Evolutionary conservation across 2,888 invertebrate species (phyloP).

Genomic region (Cantharis flavilabris): DNA sequence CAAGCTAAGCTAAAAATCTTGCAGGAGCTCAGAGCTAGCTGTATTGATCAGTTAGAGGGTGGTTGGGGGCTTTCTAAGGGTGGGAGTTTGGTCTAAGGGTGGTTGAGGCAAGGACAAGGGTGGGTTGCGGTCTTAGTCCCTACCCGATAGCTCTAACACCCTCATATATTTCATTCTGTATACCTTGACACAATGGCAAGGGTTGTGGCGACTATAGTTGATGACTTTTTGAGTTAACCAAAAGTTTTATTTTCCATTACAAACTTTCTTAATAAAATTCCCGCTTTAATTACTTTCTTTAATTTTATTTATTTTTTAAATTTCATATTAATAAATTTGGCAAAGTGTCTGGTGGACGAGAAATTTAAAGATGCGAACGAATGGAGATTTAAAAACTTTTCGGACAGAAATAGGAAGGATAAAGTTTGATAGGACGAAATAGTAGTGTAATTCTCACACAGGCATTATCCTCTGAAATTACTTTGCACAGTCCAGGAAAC

Average conservation of each 20-base stretch:
- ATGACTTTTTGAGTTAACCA: constrained; percentile 18
- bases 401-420: constrained; percentile 27
- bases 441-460: constrained; percentile 49
- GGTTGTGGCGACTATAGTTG: constrained; percentile 12
- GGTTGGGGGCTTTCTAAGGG: constrained; percentile 38
- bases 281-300: background rate
- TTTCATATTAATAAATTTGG: background rate
- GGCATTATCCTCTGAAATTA: constrained; percentile 51
- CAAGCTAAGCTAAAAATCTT: constrained; percentile 58
- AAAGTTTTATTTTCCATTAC: constrained; percentile 3
- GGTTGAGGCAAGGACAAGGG: constrained; percentile 56
- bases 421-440: constrained; percentile 40
- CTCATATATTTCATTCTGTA: constrained; percentile 43
- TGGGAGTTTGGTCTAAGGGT: constrained; percentile 52
- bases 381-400: constrained; percentile 16
- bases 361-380: background rate
- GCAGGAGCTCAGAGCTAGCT: constrained; percentile 56
- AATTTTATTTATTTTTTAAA: background rate
- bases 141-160: constrained; percentile 51
- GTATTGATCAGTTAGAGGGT: constrained; percentile 55
- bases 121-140: constrained; percentile 57
- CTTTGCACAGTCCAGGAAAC: constrained; percentile 48
- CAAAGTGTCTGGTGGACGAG: background rate
- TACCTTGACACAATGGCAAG: constrained; percentile 33
- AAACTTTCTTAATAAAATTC: background rate